These are phyloP conservation scores for Falco rusticolus DNA, from an alignment of 2,797 vertebrate species.

Conservation along the genomic window DNA sequence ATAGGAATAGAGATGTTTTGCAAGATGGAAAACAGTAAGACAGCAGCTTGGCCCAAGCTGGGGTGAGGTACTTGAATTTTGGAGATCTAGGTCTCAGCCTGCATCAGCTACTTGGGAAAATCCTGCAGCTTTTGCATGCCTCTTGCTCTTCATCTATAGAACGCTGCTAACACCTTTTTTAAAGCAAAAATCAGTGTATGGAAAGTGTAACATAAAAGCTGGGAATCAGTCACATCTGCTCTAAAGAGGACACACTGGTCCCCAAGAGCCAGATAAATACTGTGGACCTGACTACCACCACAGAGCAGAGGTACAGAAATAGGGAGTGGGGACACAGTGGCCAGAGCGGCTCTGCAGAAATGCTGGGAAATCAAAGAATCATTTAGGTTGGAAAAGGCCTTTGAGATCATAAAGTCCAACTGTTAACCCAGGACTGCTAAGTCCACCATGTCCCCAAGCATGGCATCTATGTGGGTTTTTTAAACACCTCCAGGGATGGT, in stretches of 20 bases:
- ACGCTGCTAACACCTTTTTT: not conserved
- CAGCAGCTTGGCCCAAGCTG: not conserved
- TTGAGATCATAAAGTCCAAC: no score
- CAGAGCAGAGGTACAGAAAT: not conserved
- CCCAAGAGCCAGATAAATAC: not conserved
- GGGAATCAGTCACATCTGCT: not conserved
- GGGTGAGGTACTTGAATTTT: not conserved
- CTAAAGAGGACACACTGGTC: not conserved
- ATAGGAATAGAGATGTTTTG: not conserved
- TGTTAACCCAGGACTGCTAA: no score
- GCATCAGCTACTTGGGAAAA: not conserved
- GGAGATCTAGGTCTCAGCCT: not conserved
- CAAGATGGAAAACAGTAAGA: not conserved
- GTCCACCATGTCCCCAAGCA: no score
- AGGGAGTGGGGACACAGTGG: not conserved
- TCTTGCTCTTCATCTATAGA: not conserved
- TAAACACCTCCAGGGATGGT: no score
- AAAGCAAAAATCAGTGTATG: not conserved
- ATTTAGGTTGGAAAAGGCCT: no score
- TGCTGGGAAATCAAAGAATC: not conserved
- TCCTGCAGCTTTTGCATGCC: not conserved
- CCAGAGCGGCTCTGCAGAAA: not conserved
- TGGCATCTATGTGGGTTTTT: no score
- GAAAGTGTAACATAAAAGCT: not conserved
- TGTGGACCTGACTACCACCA: not conserved